Base-by-base conservation (phyloP, 2,113 vertebrate species). In the Polyodon spathula region DNA sequence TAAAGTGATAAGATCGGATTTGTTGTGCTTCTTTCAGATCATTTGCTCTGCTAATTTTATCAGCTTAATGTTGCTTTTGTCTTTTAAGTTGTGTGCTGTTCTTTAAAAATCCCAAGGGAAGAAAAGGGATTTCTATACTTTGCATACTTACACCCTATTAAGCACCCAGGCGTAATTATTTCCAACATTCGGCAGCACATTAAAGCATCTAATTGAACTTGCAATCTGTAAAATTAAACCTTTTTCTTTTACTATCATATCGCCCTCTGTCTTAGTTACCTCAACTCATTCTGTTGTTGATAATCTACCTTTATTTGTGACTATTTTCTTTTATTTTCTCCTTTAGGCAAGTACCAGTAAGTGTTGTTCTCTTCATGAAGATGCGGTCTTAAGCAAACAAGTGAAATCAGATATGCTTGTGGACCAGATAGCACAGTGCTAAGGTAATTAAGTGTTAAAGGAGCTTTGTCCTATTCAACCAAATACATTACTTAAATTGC, bases 1-100 rank as follows among this genome's bases (percentile, higher is more conserved):
- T 74, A 78, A 76, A 84, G 82, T 79, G 85, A 91, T 92, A 87
- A 83, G 86, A 91, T 91, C 86, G 71, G 66, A 7, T 97, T 95
- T 97, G 92, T 93, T 84, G 82, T 86, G 81, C 86, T 88, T 91
- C 81, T 91, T 86, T 88, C 84, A 91, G 86, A 91, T 94, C 78
- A 93, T 96, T 97, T 92, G 79, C 90, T 90, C 93, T 94, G 88
- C 90, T 93, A 95, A 97, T 96, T 92, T 94, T 90, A 90, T 86
- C 90, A 91, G 89, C 89, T 90, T 92, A 90, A 90, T 90, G 89
- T 84, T 60, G 77, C 85, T 90, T 93, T 93, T 93, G 89, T 91
- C 88, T 91, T 81, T 80, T 81, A 44, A 78, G 83, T 89, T 90
- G 81, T 89, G 84, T 90, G 86, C 90, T 91, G 86, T 91, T 93